These are phyloP conservation scores for Microdon myrmicae DNA, from an alignment of 2,888 invertebrate genomes.

Conservation along the genomic window DNA sequence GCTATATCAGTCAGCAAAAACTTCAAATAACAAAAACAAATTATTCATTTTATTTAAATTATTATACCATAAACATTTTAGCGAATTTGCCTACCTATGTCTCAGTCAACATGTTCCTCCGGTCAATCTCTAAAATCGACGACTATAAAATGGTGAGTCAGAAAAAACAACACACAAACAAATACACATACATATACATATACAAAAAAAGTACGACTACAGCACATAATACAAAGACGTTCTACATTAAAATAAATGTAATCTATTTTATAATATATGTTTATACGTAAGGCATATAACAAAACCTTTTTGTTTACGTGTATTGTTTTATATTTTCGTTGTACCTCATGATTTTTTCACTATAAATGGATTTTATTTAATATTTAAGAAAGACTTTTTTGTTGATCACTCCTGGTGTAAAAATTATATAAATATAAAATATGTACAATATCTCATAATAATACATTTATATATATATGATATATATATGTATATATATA, in stretches of 20 bases:
- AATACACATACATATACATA: too few relatives aligned
- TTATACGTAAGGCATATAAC: constrained; percentile 9
- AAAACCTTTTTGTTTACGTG: constrained; percentile 25
- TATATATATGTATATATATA: constrained; percentile 20
- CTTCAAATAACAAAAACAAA: constrained; percentile 28
- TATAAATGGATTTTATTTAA: constrained; percentile 16
- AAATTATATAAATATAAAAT: background rate
- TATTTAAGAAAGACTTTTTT: background rate
- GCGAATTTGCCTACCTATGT: constrained; percentile 89
- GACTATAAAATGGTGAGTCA: constrained; percentile 98
- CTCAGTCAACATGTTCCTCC: constrained; percentile 93
- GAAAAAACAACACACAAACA: constrained; percentile 23
- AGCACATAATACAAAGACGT: constrained; percentile 37
- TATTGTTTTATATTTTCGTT: constrained; percentile 22
- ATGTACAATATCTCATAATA: constrained; percentile 7
- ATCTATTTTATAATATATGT: constrained; percentile 31
- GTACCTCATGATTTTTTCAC: too few relatives aligned
- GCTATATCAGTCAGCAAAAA: constrained; percentile 17
- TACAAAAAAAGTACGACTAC: constrained; percentile 7
- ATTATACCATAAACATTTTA: constrained; percentile 66
- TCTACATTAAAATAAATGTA: constrained; percentile 19
- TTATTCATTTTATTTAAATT: constrained; percentile 41
- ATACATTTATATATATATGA: constrained; percentile 43
- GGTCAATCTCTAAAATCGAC: constrained; percentile 98
- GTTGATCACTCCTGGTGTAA: background rate